Conservation (phyloP, 2,888 invertebrate genomes). For the Pardosa pseudoannulata region DNA sequence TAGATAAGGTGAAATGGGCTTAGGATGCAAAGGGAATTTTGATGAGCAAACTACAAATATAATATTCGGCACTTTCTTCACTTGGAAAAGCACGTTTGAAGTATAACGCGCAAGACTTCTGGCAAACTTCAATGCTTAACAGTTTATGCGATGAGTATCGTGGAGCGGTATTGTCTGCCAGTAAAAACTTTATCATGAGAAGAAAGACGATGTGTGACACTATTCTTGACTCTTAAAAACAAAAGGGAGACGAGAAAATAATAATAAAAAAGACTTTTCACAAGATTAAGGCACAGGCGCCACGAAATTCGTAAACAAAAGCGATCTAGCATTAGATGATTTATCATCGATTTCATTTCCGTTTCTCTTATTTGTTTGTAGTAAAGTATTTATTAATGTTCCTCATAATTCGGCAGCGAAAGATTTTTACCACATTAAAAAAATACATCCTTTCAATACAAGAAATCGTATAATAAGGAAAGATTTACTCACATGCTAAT, state of each 20-base stretch:
- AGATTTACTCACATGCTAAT: too few relatives aligned
- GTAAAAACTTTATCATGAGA: background rate
- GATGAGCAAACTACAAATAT: conserved; percentile 46
- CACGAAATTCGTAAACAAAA: background rate
- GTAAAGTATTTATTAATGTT: too few relatives aligned
- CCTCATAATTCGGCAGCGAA: too few relatives aligned
- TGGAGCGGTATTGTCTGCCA: background rate
- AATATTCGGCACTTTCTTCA: conserved; percentile 50
- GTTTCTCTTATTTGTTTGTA: background rate
- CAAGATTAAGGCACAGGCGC: background rate
- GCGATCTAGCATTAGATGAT: background rate
- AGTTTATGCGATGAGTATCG: background rate
- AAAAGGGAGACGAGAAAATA: background rate
- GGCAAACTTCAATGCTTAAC: background rate
- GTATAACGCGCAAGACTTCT: conserved; percentile 15
- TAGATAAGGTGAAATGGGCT: conserved; percentile 45
- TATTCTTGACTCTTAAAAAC: background rate
- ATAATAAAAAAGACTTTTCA: background rate
- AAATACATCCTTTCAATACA: too few relatives aligned
- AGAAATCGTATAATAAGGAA: too few relatives aligned
- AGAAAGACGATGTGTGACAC: background rate
- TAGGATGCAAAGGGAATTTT: conserved; percentile 13
- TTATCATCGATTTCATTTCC: background rate
- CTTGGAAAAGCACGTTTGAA: conserved; percentile 19
- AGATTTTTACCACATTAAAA: too few relatives aligned